phyloP scores from a whole-genome alignment of 2,797 vertebrate genomes.

The Chelon labrosus region DNA sequence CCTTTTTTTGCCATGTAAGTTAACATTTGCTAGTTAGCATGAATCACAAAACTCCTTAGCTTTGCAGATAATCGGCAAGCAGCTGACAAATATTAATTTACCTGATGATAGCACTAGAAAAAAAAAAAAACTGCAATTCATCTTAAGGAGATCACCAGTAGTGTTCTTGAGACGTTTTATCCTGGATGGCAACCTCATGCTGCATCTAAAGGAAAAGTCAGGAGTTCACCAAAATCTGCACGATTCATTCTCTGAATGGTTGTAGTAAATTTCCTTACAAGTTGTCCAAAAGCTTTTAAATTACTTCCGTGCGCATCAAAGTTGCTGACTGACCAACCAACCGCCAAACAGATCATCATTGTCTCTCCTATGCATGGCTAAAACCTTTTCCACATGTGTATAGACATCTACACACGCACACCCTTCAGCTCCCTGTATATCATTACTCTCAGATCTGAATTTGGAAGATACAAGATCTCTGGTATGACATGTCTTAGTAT shows the following conservation, averaged over 20 bases:
- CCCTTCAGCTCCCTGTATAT: neutral
- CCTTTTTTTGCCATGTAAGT: too few species aligned
- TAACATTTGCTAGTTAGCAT: too few species aligned
- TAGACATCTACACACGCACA: neutral
- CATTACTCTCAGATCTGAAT: conserved; percentile 13
- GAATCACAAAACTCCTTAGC: too few species aligned
- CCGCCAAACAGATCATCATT: neutral
- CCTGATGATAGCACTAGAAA: neutral
- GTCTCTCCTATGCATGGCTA: neutral
- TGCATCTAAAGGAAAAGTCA: neutral
- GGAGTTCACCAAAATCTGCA: neutral
- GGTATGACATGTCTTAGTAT: neutral
- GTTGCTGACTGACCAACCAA: neutral
- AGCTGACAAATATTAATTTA: too few species aligned
- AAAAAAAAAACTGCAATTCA: neutral
- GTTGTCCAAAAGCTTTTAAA: neutral
- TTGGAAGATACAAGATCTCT: conserved; percentile 4
- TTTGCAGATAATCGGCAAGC: too few species aligned
- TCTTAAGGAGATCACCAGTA: neutral
- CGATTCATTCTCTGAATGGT: too few species aligned
- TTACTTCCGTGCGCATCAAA: neutral
- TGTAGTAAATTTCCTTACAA: neutral
- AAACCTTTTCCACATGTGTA: conserved; percentile 6
- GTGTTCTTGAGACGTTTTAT: neutral
- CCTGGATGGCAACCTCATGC: too few species aligned